These are phyloP conservation scores for Acleris holmiana DNA, from an alignment of 2,888 invertebrate genomes.

Conservation along the genomic window DNA sequence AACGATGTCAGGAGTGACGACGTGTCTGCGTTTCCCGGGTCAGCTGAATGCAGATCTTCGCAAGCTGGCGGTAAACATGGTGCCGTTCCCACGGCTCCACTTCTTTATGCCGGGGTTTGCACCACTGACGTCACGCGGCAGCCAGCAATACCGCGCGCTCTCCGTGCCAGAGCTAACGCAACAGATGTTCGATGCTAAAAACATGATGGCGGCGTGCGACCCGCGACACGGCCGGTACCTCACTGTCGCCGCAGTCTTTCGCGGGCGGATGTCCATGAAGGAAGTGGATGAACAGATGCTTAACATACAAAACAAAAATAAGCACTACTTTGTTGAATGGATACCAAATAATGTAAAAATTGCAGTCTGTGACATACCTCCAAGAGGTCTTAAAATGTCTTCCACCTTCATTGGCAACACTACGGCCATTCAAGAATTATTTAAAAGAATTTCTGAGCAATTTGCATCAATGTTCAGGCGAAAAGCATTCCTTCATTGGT, in stretches of 20 bases:
- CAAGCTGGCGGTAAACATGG: slow-evolving; percentile 78
- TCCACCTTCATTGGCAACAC: slow-evolving; percentile 95
- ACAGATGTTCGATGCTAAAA: slow-evolving; percentile 87
- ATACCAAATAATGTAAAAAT: slow-evolving; percentile 92
- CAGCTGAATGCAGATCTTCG: slow-evolving; percentile 77
- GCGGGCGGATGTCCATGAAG: slow-evolving; percentile 97
- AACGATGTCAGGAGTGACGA: slow-evolving; percentile 94
- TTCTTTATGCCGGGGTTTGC: slow-evolving; percentile 86
- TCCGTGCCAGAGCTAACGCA: slow-evolving; percentile 94
- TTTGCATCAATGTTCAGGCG: slow-evolving; percentile 97
- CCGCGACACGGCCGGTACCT: slow-evolving; percentile 95
- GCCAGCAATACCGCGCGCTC: slow-evolving; percentile 94
- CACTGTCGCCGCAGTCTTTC: slow-evolving; percentile 94
- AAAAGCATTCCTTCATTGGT: slow-evolving; percentile 98
- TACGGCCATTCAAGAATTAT: slow-evolving; percentile 93
- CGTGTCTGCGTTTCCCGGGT: slow-evolving; percentile 88
- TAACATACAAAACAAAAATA: slow-evolving; percentile 91
- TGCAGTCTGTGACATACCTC: slow-evolving; percentile 92
- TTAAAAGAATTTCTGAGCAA: slow-evolving; percentile 93
- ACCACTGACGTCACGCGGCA: slow-evolving; percentile 91
- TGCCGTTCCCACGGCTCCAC: slow-evolving; percentile 87
- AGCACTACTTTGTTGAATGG: slow-evolving; percentile 92
- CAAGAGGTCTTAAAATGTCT: slow-evolving; percentile 90
- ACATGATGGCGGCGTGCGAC: slow-evolving; percentile 96
- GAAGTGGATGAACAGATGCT: slow-evolving; percentile 93